These are phyloP conservation scores for Nemapogon koenigi DNA, from an alignment of 2,888 invertebrate species.

Conservation along the genomic window DNA sequence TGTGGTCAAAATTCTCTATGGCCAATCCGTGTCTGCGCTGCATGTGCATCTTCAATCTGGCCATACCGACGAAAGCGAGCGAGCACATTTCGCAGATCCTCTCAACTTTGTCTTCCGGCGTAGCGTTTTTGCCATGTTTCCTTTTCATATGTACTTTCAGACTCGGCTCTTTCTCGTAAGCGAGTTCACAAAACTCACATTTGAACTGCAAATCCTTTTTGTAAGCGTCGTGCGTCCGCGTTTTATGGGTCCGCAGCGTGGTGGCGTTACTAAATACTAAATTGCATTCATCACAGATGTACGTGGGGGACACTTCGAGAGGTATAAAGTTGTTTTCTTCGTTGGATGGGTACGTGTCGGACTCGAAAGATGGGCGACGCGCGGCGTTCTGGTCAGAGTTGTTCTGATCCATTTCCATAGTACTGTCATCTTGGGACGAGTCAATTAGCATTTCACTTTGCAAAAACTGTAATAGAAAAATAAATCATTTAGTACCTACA, in stretches of 20 bases:
- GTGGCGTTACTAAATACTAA: slow-evolving; percentile 41
- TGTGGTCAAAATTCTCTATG: slow-evolving; percentile 40
- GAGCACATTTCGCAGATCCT: slow-evolving; percentile 47
- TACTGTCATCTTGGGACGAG: no score
- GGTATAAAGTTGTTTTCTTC: no score
- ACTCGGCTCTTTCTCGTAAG: slow-evolving; percentile 48
- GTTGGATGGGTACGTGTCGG: not conserved
- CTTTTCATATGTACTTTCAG: slow-evolving; percentile 44
- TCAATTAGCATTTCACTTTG: no score
- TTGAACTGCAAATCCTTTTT: slow-evolving; percentile 37
- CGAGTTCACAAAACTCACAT: slow-evolving; percentile 47
- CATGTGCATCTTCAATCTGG: slow-evolving; percentile 50
- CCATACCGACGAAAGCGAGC: slow-evolving; percentile 45
- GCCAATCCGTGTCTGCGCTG: slow-evolving; percentile 43
- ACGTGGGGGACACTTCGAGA: not conserved
- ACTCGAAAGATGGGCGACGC: not conserved
- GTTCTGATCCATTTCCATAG: no score
- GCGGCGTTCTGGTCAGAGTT: not conserved
- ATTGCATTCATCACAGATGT: slow-evolving; percentile 48
- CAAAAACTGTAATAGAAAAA: no score
- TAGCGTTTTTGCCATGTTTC: slow-evolving; percentile 39
- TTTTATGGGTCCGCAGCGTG: slow-evolving; percentile 44
- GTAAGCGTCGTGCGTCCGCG: slow-evolving; percentile 39
- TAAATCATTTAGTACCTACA: no score
- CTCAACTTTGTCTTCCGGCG: slow-evolving; percentile 35